These are phyloP conservation scores for Pagrus major DNA, from an alignment of 2,113 vertebrate species.

Conservation along the genomic window DNA sequence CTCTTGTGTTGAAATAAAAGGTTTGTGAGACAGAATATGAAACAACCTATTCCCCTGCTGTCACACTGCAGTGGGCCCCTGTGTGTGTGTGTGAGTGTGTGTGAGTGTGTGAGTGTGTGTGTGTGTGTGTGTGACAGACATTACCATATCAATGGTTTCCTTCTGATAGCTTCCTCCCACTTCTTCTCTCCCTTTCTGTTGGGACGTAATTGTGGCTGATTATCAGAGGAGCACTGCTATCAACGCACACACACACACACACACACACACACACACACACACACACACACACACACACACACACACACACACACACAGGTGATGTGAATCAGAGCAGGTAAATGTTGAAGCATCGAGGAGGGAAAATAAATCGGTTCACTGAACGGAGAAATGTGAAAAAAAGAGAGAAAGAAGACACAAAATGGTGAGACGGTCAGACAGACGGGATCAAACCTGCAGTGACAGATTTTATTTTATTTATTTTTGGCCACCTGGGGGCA, in stretches of 20 bases:
- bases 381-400: constrained; percentile 14
- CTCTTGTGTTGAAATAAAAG: constrained; percentile 35
- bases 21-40: constrained; percentile 37
- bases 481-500: too few relatives aligned
- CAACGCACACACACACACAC: not conserved
- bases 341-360: constrained; percentile 20
- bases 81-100: constrained; percentile 5
- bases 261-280: constrained; percentile 10
- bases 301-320: not conserved
- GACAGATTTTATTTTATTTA: too few relatives aligned
- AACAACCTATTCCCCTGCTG: constrained; percentile 37
- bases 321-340: constrained; percentile 37
- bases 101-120: not conserved
- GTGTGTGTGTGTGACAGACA: constrained; percentile 21
- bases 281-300: constrained; percentile 17
- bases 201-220: constrained; percentile 54
- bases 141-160: constrained; percentile 66
- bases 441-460: not conserved
- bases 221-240: constrained; percentile 1
- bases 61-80: constrained; percentile 13
- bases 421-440: not conserved
- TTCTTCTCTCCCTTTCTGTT: constrained; percentile 37
- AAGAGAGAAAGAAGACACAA: not conserved
- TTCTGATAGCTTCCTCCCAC: constrained; percentile 57
- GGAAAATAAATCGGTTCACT: constrained; percentile 31